Evolutionary conservation across 2,113 vertebrate species (phyloP).

Genomic region (Todiramphus chloris): DNA sequence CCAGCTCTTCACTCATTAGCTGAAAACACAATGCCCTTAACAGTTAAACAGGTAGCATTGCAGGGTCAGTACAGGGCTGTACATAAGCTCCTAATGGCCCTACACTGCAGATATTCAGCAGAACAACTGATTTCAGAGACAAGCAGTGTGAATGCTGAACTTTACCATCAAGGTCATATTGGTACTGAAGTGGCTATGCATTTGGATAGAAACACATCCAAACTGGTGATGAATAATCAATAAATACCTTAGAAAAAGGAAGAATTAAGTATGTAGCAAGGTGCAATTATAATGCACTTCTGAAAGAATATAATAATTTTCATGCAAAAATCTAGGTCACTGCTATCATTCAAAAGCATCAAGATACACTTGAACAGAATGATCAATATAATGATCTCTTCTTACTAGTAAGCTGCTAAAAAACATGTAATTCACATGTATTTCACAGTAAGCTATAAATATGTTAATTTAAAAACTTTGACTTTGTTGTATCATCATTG

Average conservation of each 20-base stretch:
- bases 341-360: not conserved
- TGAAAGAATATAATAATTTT: not conserved
- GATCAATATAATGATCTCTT: not conserved
- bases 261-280: not conserved
- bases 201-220: not conserved
- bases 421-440: not conserved
- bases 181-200: fast-evolving
- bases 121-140: not conserved
- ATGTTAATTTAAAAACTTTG: not conserved
- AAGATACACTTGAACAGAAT: not conserved
- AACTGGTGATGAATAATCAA: not conserved
- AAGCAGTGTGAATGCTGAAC: not conserved
- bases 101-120: not conserved
- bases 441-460: not conserved
- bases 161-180: not conserved
- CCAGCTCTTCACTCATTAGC: not conserved
- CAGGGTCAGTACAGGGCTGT: not conserved
- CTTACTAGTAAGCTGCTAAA: not conserved
- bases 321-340: not conserved
- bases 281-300: not conserved
- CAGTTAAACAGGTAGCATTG: not conserved
- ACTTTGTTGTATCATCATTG: not conserved
- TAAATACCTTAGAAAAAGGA: not conserved
- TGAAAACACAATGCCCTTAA: not conserved
- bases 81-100: not conserved